Evolutionary conservation across 2,888 invertebrate species (phyloP), one percentile per base, ranked within the genome.

Genomic region (Aspidiotus rigidus): DNA sequence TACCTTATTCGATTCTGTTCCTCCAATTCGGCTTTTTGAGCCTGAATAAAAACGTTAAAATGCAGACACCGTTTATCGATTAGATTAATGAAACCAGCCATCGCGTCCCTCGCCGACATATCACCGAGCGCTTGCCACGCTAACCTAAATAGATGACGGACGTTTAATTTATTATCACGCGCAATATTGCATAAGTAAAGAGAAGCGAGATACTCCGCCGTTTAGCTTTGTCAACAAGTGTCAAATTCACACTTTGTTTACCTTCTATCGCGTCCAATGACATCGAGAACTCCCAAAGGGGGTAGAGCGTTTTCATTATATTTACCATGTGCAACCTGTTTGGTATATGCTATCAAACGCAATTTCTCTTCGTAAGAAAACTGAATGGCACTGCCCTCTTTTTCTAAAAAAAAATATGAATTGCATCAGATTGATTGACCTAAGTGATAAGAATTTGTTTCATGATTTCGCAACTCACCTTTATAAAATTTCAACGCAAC

Each of bases 351-450:
- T 16, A 96, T 90, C 72, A 98, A 80, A 77, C 89, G 89, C 69
- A 96, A 79, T 77, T 93, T 91, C 77, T 97, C 94, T 79, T 93
- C 90, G 78, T 97, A 98, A 60, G 93, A 91, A 71, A 96, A 82
- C 76, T 94, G 93, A 62, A 97, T 83, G 3, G 95, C 97, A 81
- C 96, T 97, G n/a, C 96, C 96, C 80, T 93, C 91, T 81, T 97
- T 96, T 78, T 97, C 97, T 96, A 79, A 15, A 82, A 82, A 73
- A 42, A 6, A n/a, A 44, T 49, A 49, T 2, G 49, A 49, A 49
- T 49, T 49, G 11, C 49, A 13, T 49, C 49, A 49, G n/a, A 49
- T 49, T 6, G n/a, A 49, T 13, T 49, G 49, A 28, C 28, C 5
- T 28, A 5, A 5, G 28, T 28, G 28, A 28, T 28, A 5, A 28